Evolutionary conservation across 2,113 vertebrate species (phyloP).

Genomic region (Phalacrocorax pelagicus): DNA sequence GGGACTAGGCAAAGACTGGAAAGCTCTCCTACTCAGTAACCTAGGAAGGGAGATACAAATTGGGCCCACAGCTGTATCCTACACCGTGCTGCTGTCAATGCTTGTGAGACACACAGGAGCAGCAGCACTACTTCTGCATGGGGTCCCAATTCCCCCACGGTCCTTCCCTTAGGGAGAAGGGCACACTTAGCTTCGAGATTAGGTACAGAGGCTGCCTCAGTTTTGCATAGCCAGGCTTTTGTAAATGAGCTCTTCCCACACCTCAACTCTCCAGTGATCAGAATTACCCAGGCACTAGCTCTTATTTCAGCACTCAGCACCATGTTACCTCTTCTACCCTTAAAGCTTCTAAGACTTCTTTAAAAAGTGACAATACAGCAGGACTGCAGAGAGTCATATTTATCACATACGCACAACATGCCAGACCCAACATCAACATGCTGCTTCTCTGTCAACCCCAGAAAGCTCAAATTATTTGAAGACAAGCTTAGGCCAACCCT

Average conservation of each 20-base stretch:
- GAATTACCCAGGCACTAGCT: not conserved
- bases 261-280: not conserved
- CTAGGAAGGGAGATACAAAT: not conserved
- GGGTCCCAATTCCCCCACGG: accelerated
- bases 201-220: not conserved
- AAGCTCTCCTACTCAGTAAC: not conserved
- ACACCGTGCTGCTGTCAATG: not conserved
- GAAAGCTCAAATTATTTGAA: not conserved
- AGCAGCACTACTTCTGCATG: not conserved
- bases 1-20: not conserved
- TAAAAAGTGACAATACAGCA: not conserved
- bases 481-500: not conserved
- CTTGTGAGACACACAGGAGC: not conserved
- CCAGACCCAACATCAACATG: not conserved
- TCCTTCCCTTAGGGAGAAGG: not conserved
- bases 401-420: not conserved
- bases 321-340: not conserved
- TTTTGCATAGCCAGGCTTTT: not conserved
- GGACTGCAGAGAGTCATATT: not conserved
- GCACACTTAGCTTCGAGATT: not conserved
- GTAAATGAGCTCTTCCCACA: not conserved
- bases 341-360: not conserved
- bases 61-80: accelerated
- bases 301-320: not conserved
- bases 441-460: not conserved